Evolutionary conservation across 2,113 vertebrate genomes (phyloP).

Genomic region (Gadus chalcogrammus): DNA sequence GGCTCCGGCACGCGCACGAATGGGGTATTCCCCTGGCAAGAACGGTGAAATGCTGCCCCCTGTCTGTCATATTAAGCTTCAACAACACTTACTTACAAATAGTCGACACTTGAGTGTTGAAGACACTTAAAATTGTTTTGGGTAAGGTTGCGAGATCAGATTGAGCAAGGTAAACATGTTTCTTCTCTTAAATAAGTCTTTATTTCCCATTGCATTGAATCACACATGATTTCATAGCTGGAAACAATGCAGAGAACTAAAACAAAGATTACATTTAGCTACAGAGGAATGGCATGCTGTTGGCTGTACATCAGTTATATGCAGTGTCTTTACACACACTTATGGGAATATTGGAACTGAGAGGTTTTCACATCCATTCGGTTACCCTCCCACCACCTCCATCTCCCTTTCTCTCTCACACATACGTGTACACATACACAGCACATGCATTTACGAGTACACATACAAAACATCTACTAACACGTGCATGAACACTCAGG

Average conservation of each 20-base stretch:
- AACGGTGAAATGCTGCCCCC: slow-evolving; percentile 38
- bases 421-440: too few relatives aligned
- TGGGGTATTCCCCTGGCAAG: neutral
- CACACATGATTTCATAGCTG: slow-evolving; percentile 11
- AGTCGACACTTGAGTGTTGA: neutral
- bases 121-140: neutral
- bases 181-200: too few relatives aligned
- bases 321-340: neutral
- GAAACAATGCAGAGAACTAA: slow-evolving; percentile 2
- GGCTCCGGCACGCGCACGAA: neutral
- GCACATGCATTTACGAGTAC: too few relatives aligned
- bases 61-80: slow-evolving; percentile 2
- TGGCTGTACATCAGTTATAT: neutral
- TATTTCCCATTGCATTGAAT: neutral
- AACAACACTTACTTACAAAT: neutral
- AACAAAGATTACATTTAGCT: neutral
- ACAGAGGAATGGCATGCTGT: neutral
- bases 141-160: too few relatives aligned
- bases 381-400: too few relatives aligned
- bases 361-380: too few relatives aligned
- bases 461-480: too few relatives aligned
- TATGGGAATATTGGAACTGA: too few relatives aligned
- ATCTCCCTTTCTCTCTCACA: too few relatives aligned
- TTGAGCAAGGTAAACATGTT: too few relatives aligned
- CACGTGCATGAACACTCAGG: too few relatives aligned